phyloP scores from a whole-genome alignment of 2,797 vertebrate genomes.

The Tokudaia tokunoshimensis region DNA sequence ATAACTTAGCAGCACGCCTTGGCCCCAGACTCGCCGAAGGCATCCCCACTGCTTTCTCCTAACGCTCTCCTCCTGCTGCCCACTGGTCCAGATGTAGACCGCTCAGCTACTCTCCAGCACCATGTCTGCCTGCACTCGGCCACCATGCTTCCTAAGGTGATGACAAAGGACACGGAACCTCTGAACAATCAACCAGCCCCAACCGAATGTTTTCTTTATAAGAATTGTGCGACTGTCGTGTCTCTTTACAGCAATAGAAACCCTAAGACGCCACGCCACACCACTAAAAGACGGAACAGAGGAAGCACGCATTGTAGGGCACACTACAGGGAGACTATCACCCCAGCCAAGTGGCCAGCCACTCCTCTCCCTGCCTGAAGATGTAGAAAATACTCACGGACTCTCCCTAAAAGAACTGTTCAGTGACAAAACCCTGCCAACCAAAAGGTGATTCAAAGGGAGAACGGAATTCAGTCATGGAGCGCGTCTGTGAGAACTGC shows the following conservation, averaged over 20 bases:
- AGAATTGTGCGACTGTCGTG: neutral
- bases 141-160: neutral
- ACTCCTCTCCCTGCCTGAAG: neutral
- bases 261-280: neutral
- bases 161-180: neutral
- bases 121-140: neutral
- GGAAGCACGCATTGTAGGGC: neutral
- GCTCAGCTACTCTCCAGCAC: neutral
- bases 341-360: neutral
- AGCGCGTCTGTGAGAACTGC: neutral
- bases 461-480: neutral
- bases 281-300: neutral
- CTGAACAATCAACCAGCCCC: neutral
- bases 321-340: neutral
- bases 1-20: neutral
- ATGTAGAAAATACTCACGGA: neutral
- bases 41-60: neutral
- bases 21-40: neutral
- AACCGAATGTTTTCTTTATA: neutral
- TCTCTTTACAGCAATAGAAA: neutral
- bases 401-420: neutral
- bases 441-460: neutral
- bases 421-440: slow-evolving; percentile 18
- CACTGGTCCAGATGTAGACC: neutral
- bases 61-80: neutral